Percentiles rank a stretch among this genome's conserved stretches.
Conservation (phyloP, 2,797 vertebrate genomes). For the Kryptolebias ocellatus region DNA sequence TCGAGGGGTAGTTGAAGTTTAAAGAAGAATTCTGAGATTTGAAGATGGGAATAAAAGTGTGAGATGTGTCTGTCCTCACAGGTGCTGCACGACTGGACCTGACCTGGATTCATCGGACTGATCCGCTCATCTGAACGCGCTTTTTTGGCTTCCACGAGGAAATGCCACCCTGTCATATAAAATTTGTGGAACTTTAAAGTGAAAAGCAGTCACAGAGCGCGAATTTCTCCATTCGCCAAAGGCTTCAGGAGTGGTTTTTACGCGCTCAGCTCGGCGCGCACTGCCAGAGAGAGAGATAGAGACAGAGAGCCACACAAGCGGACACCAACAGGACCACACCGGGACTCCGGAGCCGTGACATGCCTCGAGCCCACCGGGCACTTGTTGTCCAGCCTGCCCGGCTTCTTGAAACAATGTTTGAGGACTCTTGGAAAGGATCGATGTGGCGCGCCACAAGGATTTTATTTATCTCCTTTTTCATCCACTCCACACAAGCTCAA, state of each 20-base stretch:
- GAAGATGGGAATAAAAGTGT: conserved; percentile 30
- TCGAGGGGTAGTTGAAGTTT: conserved; percentile 50
- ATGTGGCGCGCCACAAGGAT: conserved; percentile 81
- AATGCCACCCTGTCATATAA: background rate
- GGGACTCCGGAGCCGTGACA: conserved; percentile 53
- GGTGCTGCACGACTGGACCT: conserved; percentile 58
- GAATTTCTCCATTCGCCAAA: conserved; percentile 15
- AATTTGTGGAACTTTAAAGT: conserved; percentile 29
- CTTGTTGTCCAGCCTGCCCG: conserved; percentile 67
- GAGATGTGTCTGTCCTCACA: conserved; percentile 50
- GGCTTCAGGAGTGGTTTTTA: conserved; percentile 17
- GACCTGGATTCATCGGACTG: conserved; percentile 50
- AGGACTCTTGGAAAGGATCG: conserved; percentile 61
- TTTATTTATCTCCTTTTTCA: conserved; percentile 75
- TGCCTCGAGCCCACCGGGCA: conserved; percentile 62
- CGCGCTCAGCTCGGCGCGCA: conserved; percentile 50
- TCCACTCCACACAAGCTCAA: conserved; percentile 75
- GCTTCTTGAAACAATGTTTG: conserved; percentile 67
- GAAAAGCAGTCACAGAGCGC: conserved; percentile 7
- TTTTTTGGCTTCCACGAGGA: background rate
- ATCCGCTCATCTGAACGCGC: conserved; percentile 22
- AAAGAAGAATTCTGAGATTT: conserved; percentile 21
- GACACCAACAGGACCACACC: conserved; percentile 23
- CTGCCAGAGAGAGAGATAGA: conserved; percentile 17
- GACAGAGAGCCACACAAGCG: conserved; percentile 9